Evolutionary conservation across 2,113 vertebrate genomes (phyloP).

Genomic region (Malaclemys terrapin): DNA sequence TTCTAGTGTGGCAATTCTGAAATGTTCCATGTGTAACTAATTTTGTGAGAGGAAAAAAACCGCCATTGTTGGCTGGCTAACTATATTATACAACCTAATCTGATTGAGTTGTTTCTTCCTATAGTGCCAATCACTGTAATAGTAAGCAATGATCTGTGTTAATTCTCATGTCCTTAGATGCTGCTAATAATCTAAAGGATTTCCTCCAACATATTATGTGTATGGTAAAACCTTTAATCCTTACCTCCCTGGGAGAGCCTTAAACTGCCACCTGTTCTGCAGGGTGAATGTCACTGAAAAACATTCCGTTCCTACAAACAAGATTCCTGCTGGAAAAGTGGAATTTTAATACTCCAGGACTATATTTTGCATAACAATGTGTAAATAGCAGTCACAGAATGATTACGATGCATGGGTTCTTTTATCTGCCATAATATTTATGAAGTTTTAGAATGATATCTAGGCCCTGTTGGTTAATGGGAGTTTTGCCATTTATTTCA

Average conservation of each 20-base stretch:
- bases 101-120: background rate
- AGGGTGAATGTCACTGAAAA: background rate
- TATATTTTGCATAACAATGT: background rate
- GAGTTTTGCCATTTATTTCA: background rate
- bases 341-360: background rate
- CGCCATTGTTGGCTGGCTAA: background rate
- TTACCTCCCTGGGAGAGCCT: background rate
- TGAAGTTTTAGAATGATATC: background rate
- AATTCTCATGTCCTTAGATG: slow-evolving; percentile 50
- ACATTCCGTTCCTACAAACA: background rate
- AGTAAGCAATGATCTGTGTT: background rate
- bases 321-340: slow-evolving; percentile 1
- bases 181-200: slow-evolving; percentile 41
- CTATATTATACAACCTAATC: background rate
- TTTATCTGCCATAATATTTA: background rate
- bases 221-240: background rate
- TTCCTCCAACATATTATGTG: slow-evolving; percentile 40
- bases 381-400: background rate
- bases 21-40: background rate
- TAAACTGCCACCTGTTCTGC: slow-evolving; percentile 7
- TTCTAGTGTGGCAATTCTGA: background rate
- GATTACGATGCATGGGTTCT: background rate
- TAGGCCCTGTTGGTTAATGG: background rate
- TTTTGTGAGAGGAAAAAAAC: background rate
- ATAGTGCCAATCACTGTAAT: background rate